phyloP scores from a whole-genome alignment of 2,888 invertebrate genomes.

The Congeria kusceri region DNA sequence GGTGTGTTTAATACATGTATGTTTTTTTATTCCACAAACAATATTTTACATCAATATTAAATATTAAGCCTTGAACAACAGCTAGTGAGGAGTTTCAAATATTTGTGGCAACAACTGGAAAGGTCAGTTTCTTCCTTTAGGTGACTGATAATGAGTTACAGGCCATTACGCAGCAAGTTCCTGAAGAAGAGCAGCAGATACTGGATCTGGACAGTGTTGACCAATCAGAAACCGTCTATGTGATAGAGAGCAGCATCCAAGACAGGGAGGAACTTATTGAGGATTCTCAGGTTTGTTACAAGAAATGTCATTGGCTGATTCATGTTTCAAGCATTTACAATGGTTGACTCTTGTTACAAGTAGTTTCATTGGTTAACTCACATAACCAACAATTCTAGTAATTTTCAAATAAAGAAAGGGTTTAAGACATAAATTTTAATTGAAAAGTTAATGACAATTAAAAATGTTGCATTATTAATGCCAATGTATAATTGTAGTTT shows the following conservation, averaged over 20 bases:
- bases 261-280: slow-evolving; percentile 50
- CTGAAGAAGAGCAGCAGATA: slow-evolving; percentile 26
- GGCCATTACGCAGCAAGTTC: slow-evolving; percentile 77
- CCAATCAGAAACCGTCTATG: slow-evolving; percentile 43
- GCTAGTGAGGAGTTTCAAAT: too few relatives aligned
- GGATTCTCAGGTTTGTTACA: slow-evolving; percentile 40
- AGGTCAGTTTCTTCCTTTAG: slow-evolving; percentile 37
- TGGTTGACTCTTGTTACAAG: background rate
- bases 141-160: slow-evolving; percentile 84
- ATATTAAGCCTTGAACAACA: too few relatives aligned
- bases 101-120: too few relatives aligned
- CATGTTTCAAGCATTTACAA: background rate
- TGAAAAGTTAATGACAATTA: too few relatives aligned
- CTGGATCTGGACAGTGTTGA: slow-evolving; percentile 37
- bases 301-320: background rate
- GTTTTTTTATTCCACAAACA: too few relatives aligned
- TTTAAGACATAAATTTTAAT: too few relatives aligned
- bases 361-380: background rate
- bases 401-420: background rate
- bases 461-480: too few relatives aligned
- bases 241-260: slow-evolving; percentile 40
- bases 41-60: too few relatives aligned
- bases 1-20: too few relatives aligned
- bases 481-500: too few relatives aligned
- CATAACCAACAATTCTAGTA: background rate